Conservation (phyloP, 2,888 invertebrate species). For the Priocnemis perturbator region DNA sequence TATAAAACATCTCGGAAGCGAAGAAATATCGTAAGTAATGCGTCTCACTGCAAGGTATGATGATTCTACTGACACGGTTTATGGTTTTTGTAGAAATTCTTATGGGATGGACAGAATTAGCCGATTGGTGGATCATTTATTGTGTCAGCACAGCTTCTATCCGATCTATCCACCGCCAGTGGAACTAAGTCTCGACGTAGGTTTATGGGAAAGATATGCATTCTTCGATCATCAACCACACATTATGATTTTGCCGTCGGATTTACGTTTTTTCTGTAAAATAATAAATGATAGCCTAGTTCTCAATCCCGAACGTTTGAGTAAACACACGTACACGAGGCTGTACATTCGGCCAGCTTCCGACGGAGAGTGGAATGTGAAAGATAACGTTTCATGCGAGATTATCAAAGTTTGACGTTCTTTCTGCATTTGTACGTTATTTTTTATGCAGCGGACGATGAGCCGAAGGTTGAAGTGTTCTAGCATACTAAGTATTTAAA, state of each 20-base stretch:
- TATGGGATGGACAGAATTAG: conserved; percentile 82
- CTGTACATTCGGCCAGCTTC: conserved; percentile 76
- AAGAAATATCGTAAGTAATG: conserved; percentile 84
- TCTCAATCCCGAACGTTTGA: conserved; percentile 90
- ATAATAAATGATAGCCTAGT: conserved; percentile 86
- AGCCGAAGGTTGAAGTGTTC: too few relatives aligned
- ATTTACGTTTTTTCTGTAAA: conserved; percentile 88
- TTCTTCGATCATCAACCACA: conserved; percentile 86
- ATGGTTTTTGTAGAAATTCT: conserved; percentile 70
- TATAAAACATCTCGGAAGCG: conserved; percentile 87
- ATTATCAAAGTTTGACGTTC: conserved; percentile 61
- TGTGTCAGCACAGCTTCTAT: conserved; percentile 88
- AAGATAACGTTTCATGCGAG: conserved; percentile 65
- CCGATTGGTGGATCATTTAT: conserved; percentile 84
- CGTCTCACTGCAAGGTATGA: not conserved
- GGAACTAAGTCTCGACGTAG: conserved; percentile 83
- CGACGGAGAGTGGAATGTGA: conserved; percentile 53
- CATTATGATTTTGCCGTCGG: conserved; percentile 89
- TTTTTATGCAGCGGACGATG: not conserved
- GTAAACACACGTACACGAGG: conserved; percentile 87
- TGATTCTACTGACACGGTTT: conserved; percentile 8
- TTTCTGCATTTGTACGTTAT: not conserved
- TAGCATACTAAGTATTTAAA: too few relatives aligned
- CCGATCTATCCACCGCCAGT: conserved; percentile 86
- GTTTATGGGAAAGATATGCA: conserved; percentile 84